Base-by-base conservation (phyloP, 2,888 invertebrate species). In the Tolmerus cingulatus region DNA sequence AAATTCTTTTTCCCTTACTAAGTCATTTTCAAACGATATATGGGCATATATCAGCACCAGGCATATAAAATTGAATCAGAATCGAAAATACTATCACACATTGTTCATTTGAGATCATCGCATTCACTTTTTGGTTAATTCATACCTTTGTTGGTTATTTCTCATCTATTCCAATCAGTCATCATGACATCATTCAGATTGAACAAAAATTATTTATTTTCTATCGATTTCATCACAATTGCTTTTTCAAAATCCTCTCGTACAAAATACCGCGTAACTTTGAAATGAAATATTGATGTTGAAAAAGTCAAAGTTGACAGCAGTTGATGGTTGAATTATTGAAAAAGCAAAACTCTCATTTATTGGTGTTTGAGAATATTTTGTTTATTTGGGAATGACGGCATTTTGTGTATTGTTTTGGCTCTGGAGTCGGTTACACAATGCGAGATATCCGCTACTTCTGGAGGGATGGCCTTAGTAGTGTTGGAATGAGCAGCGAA, bases 381-480 rank as follows among this genome's bases (percentile, higher is more conserved):
- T 88, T 89, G 87, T 89, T 89, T 88, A 87, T 89, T 90, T 91
- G 90, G 91, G 90, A 91, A 91, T 91, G 90, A 91, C 90, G 90
- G 89, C 90, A 90, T 90, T 91, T 91, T 91, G 89, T 91, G 89
- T 90, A 89, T 89, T 89, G 89, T 89, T 89, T 89, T 89, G 89
- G 89, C 89, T 91, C 90, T 91, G 90, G 94, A 97, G 97, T 97
- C 96, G 97, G 97, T 95, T 97, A 97, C 96, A 97, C 97, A 95
- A 97, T 97, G 97, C 96, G 96, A 95, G 97, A 97, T 96, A 97
- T 98, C 95, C 96, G 97, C 94, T 98, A 98, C 95, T 96, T 96
- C 95, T 98, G 98, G 98, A 96, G 96, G 95, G 96, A 97, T 94
- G 97, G 97, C 93, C 95, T 95, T 93, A 95, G 96, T 94, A 97